Evolutionary conservation across 2,888 invertebrate species (phyloP).

Genomic region (Mimumesa dahlbomi): DNA sequence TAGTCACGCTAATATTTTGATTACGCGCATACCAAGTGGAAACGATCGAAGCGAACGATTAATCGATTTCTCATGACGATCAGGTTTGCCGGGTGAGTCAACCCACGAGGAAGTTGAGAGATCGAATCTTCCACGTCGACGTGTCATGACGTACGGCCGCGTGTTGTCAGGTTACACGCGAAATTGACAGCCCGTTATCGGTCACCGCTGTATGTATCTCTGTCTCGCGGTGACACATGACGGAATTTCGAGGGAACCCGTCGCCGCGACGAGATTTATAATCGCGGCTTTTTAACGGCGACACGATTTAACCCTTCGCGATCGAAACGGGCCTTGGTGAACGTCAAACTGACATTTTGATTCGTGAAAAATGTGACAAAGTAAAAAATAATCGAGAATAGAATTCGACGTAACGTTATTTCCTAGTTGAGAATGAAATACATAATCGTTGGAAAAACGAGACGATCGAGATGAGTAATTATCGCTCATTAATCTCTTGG

Average conservation of each 20-base stretch:
- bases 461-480: too few relatives aligned
- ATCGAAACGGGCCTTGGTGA: too few relatives aligned
- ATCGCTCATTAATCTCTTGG: conserved; percentile 10
- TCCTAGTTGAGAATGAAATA: too few relatives aligned
- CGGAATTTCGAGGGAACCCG: conserved; percentile 12
- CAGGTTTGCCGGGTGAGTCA: conserved; percentile 13
- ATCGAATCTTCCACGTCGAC: conserved; percentile 31
- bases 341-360: too few relatives aligned
- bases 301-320: too few relatives aligned
- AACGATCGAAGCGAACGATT: conserved; percentile 22
- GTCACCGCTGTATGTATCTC: conserved; percentile 31
- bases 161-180: conserved; percentile 39
- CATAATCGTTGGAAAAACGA: too few relatives aligned
- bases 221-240: conserved; percentile 13
- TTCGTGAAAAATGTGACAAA: too few relatives aligned
- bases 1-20: too few relatives aligned
- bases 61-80: conserved; percentile 28
- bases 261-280: conserved; percentile 37
- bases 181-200: conserved; percentile 44
- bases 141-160: conserved; percentile 22
- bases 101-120: conserved; percentile 16
- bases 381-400: too few relatives aligned
- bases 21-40: too few relatives aligned
- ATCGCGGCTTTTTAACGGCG: conserved; percentile 7
- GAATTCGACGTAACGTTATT: too few relatives aligned